Evolutionary conservation across 2,888 invertebrate genomes (phyloP).

Genomic region (Anodontia alba): DNA sequence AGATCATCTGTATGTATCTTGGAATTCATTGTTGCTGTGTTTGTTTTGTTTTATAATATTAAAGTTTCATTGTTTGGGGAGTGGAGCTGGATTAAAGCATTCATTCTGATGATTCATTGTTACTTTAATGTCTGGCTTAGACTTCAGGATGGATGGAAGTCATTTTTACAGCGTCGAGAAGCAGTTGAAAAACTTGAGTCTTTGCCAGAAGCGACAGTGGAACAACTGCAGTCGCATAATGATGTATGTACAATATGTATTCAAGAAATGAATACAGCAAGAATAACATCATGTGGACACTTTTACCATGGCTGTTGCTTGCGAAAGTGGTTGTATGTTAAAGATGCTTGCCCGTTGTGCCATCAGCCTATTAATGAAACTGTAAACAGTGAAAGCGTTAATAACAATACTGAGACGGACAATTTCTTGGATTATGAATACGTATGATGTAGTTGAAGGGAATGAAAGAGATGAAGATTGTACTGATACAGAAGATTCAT

Average conservation of each 20-base stretch:
- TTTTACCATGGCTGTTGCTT: constrained; percentile 97
- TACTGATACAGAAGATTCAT: constrained; percentile 20
- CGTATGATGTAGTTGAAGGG: constrained; percentile 31
- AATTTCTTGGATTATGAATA: constrained; percentile 30
- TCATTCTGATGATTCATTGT: constrained; percentile 86
- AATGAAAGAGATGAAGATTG: constrained; percentile 20
- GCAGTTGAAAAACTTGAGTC: constrained; percentile 86
- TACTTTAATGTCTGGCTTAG: constrained; percentile 87
- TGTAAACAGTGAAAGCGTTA: constrained; percentile 16
- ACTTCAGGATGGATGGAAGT: constrained; percentile 85
- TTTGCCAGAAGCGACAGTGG: constrained; percentile 84
- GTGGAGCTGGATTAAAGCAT: constrained; percentile 86
- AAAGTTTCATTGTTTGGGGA: constrained; percentile 85
- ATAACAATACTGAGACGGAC: not conserved
- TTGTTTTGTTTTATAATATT: constrained; percentile 86
- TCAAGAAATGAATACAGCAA: constrained; percentile 84
- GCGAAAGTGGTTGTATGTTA: constrained; percentile 97
- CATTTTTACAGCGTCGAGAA: constrained; percentile 85
- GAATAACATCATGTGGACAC: constrained; percentile 89
- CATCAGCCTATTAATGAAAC: constrained; percentile 86
- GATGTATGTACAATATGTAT: constrained; percentile 87
- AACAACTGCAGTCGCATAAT: constrained; percentile 83
- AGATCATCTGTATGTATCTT: constrained; percentile 85
- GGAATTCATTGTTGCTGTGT: constrained; percentile 86
- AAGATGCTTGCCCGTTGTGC: constrained; percentile 97